Base-by-base conservation (phyloP, 2,113 vertebrate genomes). In the Datnioides undecimradiatus region DNA sequence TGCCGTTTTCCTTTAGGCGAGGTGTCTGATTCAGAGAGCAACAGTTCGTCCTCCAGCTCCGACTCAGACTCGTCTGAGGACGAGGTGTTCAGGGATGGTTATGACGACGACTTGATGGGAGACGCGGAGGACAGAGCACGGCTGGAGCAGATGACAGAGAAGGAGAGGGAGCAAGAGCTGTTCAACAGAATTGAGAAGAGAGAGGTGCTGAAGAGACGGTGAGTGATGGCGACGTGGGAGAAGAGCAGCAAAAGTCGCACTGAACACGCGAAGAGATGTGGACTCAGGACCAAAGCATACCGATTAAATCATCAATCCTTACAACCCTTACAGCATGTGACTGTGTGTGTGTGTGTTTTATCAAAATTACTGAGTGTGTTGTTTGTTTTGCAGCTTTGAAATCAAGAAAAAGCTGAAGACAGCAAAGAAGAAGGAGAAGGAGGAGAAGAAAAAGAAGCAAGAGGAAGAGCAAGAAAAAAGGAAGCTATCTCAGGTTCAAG, bases 391-490 rank as follows among this genome's bases (percentile, higher is more conserved):
- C 90, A 99, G 98, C 86, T 99, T 99, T 95, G 98, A 99, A 95
- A 99, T 99, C 41, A 99, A 99, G 92, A 98, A 99, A 91, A 99
- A 99, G 87, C 94, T 99, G 87, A 99, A 99, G 95, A 98, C 97
- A 0, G 97, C 97, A 60, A 99, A 99, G 94, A 99, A 98, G 92
- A 99, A 99, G 88, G 97, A 99, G 85, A 99, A 99, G 90, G 97
- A 99, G 86, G 97, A 99, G 89, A 98, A 99, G 91, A 99, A 99
- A 88, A 99, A 98, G 94, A 98, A 98, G 75, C 96, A 97, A 84
- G 97, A 99, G 81, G 97, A 99, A 34, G 97, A 99, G 49, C 97
- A 99, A 76, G 97, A 99, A 87, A 99, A 99, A 90, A 96, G 97
- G 87, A 99, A 99, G 82, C 96, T 95, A 89, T 97, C 96, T 62